Evolutionary conservation across 2,888 invertebrate genomes (phyloP).

Genomic region (Amiota minor): DNA sequence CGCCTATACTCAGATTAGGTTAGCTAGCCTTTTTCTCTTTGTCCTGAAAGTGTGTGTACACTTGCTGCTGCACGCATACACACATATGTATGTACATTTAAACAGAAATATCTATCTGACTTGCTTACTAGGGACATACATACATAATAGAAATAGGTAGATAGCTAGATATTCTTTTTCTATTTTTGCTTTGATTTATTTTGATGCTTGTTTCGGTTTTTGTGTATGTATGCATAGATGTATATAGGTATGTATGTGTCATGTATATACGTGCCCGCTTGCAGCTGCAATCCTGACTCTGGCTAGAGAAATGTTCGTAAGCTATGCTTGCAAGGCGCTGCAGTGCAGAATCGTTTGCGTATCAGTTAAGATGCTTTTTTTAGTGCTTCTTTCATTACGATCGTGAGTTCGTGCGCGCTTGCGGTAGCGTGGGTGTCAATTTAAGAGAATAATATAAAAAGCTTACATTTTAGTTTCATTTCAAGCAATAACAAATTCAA

Average conservation of each 20-base stretch:
- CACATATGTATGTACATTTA: too few species aligned
- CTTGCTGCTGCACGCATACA: too few species aligned
- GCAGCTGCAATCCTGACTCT: too few species aligned
- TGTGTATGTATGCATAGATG: constrained; percentile 44
- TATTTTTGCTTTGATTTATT: too few species aligned
- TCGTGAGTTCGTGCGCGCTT: constrained; percentile 42
- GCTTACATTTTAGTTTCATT: constrained; percentile 40
- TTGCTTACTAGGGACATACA: too few species aligned
- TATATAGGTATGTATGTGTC: constrained; percentile 11
- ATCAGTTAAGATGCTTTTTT: constrained; percentile 66
- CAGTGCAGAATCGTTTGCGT: constrained; percentile 65
- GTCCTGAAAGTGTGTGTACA: too few species aligned
- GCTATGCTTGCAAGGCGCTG: constrained; percentile 47
- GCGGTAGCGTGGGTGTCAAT: constrained; percentile 34
- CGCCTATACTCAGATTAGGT: too few species aligned
- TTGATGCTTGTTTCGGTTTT: not conserved
- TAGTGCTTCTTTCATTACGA: constrained; percentile 38
- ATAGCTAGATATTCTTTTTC: too few species aligned
- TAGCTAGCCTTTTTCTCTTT: too few species aligned
- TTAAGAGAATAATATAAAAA: constrained; percentile 33
- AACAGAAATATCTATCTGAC: too few species aligned
- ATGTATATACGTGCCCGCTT: too few species aligned
- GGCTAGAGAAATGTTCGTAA: constrained; percentile 35
- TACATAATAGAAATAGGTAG: constrained; percentile 44
- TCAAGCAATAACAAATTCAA: not conserved